Evolutionary conservation across 2,888 invertebrate species (phyloP), one percentile per base, ranked within the genome.

Genomic region (Caenorhabditis becei): DNA sequence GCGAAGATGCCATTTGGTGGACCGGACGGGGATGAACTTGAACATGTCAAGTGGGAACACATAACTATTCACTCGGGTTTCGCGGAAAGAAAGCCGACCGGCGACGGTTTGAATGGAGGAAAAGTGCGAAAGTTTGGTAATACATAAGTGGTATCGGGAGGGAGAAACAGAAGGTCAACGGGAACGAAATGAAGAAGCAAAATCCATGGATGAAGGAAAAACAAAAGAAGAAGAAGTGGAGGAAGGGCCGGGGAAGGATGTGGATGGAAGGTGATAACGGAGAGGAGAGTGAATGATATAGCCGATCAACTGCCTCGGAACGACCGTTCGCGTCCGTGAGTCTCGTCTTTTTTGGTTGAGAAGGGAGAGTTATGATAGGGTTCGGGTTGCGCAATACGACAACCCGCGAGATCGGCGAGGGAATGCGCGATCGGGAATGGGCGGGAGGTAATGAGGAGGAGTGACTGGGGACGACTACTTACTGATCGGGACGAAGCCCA

Each of bases 371-470:
- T 71, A 66, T 75, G 66, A 75, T 75, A 75, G 66, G 75, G 75
- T 75, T 59, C 75, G 75, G 66, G 66, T 75, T 75, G 54, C 75
- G 75, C 75, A 75, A 75, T 75, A 75, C 59, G 75, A 75, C 75
- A 75, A 75, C 75, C 66, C 74, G 66, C 75, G 66, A 72, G 71
- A 62, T 56, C 14, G 49, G 26, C 56, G 61, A 62, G 65, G 66
- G 35, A 66, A 66, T 65, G 66, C 74, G 71, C 71, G 71, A 53
- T 54, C 53, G n/a, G 61, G 51, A n/a, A n/a, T n/a, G 53, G 20
- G 56, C 26, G 23, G 49, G 23, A 56, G 32, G 47, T 58, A 58
- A 67, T 54, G 32, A 32, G 44, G 32, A 56, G 56, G 32, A 20
- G 51, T 32, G 10, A 32, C 10, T 4, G 32, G 16, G 23, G 56